These are phyloP conservation scores for Bimastos eiseni DNA, from an alignment of 2,888 invertebrate species.

Conservation along the genomic window DNA sequence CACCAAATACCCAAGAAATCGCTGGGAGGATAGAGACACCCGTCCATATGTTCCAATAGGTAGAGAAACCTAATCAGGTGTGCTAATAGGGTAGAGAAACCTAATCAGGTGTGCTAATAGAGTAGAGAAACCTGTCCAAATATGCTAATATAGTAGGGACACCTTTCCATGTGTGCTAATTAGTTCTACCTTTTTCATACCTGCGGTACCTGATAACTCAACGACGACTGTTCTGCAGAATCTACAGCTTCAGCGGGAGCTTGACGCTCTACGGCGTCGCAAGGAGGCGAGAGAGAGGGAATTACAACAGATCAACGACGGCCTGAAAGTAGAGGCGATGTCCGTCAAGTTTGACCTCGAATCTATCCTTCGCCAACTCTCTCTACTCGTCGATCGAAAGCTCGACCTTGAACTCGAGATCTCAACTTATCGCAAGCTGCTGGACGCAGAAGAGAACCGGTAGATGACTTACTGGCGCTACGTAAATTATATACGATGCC, in stretches of 20 bases:
- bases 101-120: too few species aligned
- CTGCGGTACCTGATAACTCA: too few species aligned
- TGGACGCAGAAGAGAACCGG: conserved; percentile 66
- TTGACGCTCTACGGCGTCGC: conserved; percentile 64
- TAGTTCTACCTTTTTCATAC: neutral
- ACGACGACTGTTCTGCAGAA: conserved; percentile 50
- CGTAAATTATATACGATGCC: neutral
- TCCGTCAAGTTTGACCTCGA: conserved; percentile 59
- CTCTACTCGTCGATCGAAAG: conserved; percentile 63
- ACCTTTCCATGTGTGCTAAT: too few species aligned
- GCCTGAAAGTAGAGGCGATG: conserved; percentile 55
- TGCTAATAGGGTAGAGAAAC: too few species aligned
- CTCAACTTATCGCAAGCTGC: conserved; percentile 66
- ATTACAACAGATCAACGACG: conserved; percentile 61
- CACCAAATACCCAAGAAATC: too few species aligned
- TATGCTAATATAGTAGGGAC: too few species aligned
- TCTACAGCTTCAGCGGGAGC: conserved; percentile 64
- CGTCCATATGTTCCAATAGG: too few species aligned
- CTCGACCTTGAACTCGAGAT: conserved; percentile 66
- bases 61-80: too few species aligned
- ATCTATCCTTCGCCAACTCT: conserved; percentile 61
- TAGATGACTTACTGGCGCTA: conserved; percentile 38
- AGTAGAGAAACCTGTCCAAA: too few species aligned
- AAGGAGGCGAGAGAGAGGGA: conserved; percentile 64
- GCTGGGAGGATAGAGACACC: too few species aligned